phyloP scores from a whole-genome alignment of 1,140 invertebrate genomes.

The Uloborus diversus region DNA sequence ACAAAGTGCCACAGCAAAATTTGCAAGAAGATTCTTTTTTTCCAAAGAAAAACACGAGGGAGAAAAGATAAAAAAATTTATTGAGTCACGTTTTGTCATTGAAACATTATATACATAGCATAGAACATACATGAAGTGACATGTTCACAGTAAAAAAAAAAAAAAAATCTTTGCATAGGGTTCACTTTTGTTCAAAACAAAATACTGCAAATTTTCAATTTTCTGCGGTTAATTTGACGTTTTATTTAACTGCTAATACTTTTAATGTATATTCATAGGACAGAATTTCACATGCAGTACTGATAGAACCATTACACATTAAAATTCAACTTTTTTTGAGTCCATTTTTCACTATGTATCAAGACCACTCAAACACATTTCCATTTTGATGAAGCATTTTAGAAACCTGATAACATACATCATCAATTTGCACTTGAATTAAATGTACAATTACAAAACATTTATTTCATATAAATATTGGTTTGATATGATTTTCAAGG shows the following conservation, averaged over 20 bases:
- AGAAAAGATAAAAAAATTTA: conserved; percentile 43
- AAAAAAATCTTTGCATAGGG: neutral
- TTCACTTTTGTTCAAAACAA: neutral
- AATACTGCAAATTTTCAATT: neutral
- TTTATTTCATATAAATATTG: too few species aligned
- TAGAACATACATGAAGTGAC: conserved; percentile 20
- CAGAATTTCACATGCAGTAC: neutral
- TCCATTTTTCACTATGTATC: neutral
- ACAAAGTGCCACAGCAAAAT: too few species aligned
- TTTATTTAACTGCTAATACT: neutral
- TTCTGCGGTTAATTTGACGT: neutral
- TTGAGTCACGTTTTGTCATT: conserved; percentile 17
- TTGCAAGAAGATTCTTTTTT: too few species aligned
- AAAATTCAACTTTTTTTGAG: neutral
- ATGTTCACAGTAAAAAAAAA: conserved; percentile 4
- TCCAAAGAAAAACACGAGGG: neutral
- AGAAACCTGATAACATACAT: too few species aligned
- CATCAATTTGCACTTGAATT: too few species aligned
- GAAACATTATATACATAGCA: conserved; percentile 47
- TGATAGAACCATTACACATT: neutral
- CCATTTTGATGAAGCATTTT: too few species aligned
- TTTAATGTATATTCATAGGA: neutral
- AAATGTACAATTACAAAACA: too few species aligned
- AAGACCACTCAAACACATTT: too few species aligned
- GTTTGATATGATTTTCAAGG: too few species aligned